A percentile compares a stretch with the other conserved stretches of the same genome.
phyloP scores from a whole-genome alignment of 2,888 invertebrate genomes.

The Tenthredo distinguenda region DNA sequence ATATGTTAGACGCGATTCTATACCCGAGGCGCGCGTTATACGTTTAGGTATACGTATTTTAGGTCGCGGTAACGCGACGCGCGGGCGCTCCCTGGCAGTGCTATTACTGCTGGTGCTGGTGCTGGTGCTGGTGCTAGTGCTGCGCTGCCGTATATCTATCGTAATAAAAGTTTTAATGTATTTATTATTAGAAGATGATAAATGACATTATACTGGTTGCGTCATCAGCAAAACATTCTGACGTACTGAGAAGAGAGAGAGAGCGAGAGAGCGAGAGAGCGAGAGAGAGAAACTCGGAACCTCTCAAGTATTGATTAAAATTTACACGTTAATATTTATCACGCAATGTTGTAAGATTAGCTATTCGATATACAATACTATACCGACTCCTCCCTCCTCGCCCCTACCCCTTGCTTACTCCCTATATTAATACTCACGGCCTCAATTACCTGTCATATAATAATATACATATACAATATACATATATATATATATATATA shows the following conservation, averaged over 20 bases:
- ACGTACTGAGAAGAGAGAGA: conserved; percentile 16
- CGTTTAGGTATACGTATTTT: conserved; percentile 2
- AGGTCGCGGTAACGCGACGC: not conserved
- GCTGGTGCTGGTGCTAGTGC: not conserved
- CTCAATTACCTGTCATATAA: conserved; percentile 32
- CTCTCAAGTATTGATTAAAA: conserved; percentile 42
- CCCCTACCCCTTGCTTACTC: conserved; percentile 7
- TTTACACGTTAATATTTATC: conserved; percentile 48
- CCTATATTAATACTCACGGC: conserved; percentile 37
- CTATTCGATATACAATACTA: conserved; percentile 7
- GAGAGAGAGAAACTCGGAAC: not conserved
- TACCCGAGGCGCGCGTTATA: not conserved
- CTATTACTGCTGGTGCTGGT: not conserved
- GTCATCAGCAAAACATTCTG: conserved; percentile 56
- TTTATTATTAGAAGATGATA: conserved; percentile 73
- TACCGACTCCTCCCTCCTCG: not conserved
- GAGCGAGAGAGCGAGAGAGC: not conserved
- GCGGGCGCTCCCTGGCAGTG: not conserved
- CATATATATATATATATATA: not conserved
- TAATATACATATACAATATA: not conserved
- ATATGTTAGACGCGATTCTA: not conserved
- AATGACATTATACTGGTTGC: conserved; percentile 67
- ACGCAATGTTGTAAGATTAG: conserved; percentile 13
- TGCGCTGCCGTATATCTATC: conserved; percentile 51
- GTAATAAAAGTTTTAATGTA: conserved; percentile 72